phyloP scores from a whole-genome alignment of 2,113 vertebrate species.

The Vimba vimba region DNA sequence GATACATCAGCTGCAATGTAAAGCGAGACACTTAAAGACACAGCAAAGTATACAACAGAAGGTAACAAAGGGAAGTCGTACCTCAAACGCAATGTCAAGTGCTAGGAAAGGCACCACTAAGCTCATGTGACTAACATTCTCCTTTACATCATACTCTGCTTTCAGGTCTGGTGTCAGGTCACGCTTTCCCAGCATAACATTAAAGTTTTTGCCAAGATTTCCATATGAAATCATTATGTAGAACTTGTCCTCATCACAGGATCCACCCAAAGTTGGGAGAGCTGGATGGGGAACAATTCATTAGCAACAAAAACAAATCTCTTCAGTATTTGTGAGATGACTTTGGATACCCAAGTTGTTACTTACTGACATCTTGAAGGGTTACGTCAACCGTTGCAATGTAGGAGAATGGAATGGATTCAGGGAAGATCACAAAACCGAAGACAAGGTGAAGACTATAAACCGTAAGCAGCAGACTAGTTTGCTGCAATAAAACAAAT shows the following conservation, averaged over 20 bases:
- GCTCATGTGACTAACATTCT: slow-evolving; percentile 67
- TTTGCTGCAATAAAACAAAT: slow-evolving; percentile 59
- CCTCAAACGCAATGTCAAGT: slow-evolving; percentile 62
- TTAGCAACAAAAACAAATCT: neutral
- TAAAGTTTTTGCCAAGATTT: slow-evolving; percentile 62
- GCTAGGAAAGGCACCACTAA: slow-evolving; percentile 64
- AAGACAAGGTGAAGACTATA: slow-evolving; percentile 69
- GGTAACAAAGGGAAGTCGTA: neutral
- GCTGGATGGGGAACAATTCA: slow-evolving; percentile 53
- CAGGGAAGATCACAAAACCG: slow-evolving; percentile 71
- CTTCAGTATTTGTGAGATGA: neutral
- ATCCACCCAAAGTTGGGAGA: slow-evolving; percentile 64
- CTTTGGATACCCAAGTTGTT: neutral
- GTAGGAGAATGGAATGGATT: slow-evolving; percentile 65
- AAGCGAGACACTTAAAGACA: neutral
- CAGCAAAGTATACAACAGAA: too few relatives aligned
- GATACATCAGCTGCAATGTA: slow-evolving; percentile 55
- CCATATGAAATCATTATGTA: slow-evolving; percentile 63
- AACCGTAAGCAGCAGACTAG: slow-evolving; percentile 47
- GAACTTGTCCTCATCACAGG: slow-evolving; percentile 70
- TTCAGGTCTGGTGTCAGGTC: slow-evolving; percentile 56
- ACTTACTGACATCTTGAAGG: slow-evolving; percentile 72
- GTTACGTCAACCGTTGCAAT: slow-evolving; percentile 44
- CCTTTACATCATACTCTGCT: slow-evolving; percentile 36
- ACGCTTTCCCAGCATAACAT: slow-evolving; percentile 55